These are phyloP conservation scores for Magallana gigas DNA, from an alignment of 1,140 invertebrate species.

Conservation along the genomic window DNA sequence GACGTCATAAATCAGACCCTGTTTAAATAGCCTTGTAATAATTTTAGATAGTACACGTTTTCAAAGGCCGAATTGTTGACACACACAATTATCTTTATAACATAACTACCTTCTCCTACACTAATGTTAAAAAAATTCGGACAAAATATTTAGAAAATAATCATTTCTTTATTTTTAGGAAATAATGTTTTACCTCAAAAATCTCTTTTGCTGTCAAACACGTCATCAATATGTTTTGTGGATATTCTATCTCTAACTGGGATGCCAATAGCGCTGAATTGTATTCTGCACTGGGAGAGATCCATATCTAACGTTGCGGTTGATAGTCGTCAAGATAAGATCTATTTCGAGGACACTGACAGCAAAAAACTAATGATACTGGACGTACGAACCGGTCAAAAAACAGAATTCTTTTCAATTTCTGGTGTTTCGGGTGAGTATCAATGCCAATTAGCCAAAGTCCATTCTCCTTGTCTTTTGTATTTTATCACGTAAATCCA, in stretches of 20 bases:
- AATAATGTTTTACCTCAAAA: not conserved
- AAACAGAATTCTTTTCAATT: not conserved
- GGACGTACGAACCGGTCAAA: not conserved
- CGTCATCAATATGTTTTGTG: constrained; percentile 14
- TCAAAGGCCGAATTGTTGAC: no score
- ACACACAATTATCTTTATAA: no score
- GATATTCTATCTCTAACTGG: not conserved
- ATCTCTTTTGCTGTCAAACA: constrained; percentile 4
- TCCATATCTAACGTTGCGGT: not conserved
- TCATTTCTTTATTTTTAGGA: not conserved
- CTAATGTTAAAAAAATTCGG: not conserved
- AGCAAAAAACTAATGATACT: not conserved
- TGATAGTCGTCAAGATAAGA: not conserved
- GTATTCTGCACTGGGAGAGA: not conserved
- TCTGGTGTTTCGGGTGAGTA: not conserved
- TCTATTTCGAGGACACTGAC: constrained; percentile 4
- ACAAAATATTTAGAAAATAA: not conserved
- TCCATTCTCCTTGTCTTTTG: not conserved
- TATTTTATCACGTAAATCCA: no score
- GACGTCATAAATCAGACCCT: not conserved
- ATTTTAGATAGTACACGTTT: no score
- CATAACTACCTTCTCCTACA: no score
- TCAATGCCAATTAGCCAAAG: not conserved
- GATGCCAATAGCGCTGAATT: not conserved
- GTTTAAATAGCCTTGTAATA: no score